phyloP scores from a whole-genome alignment of 2,888 invertebrate species.

The Mythimna vitellina region DNA sequence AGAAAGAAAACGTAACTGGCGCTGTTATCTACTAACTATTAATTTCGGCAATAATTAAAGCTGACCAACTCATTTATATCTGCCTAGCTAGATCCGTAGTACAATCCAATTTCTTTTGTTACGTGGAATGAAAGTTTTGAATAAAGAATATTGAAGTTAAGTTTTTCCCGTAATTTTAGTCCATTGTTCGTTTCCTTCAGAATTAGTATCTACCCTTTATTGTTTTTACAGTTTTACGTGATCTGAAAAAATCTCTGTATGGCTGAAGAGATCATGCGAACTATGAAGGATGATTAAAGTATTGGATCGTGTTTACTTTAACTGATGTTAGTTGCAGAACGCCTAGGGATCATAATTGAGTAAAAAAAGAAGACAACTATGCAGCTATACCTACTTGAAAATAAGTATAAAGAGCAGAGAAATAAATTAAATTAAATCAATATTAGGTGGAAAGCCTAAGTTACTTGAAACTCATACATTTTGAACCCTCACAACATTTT shows the following conservation, averaged over 20 bases:
- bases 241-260: conserved; percentile 22
- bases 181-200: conserved; percentile 38
- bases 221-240: conserved; percentile 13
- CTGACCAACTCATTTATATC: conserved; percentile 80
- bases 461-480: not conserved
- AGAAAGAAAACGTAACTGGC: conserved; percentile 78
- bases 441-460: not conserved
- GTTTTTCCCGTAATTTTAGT: conserved; percentile 35
- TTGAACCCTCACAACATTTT: not conserved
- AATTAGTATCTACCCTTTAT: conserved; percentile 42
- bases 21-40: conserved; percentile 84
- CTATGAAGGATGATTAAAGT: conserved; percentile 11
- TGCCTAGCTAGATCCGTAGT: conserved; percentile 61
- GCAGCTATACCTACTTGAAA: not conserved
- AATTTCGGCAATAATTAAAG: conserved; percentile 86
- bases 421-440: not conserved
- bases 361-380: not conserved
- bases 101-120: conserved; percentile 64
- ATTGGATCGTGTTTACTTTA: conserved; percentile 21
- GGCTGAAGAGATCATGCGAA: conserved; percentile 7
- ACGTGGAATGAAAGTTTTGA: conserved; percentile 56
- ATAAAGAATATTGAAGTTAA: conserved; percentile 43
- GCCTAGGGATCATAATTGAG: not conserved
- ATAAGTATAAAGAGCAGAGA: not conserved
- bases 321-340: not conserved